phyloP scores from a whole-genome alignment of 2,888 invertebrate genomes.

The Agonopterix arenella region DNA sequence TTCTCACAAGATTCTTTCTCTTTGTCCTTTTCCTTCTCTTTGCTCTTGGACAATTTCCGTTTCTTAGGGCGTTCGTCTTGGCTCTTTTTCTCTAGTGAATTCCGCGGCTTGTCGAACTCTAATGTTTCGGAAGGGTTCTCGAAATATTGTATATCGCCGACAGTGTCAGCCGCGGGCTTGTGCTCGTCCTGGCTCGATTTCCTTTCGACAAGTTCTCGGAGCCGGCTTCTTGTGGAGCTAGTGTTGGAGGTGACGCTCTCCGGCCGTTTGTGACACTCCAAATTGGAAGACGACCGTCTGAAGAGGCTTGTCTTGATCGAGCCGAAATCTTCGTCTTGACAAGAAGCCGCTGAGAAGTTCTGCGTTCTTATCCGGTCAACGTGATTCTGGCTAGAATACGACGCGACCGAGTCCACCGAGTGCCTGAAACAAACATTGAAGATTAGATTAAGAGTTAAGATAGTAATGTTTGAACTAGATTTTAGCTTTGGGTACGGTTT shows the following conservation, averaged over 20 bases:
- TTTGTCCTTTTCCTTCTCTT: constrained; percentile 41
- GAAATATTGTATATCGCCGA: constrained; percentile 70
- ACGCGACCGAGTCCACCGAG: constrained; percentile 78
- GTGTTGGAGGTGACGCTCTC: constrained; percentile 69
- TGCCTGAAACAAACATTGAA: constrained; percentile 63
- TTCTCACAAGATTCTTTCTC: constrained; percentile 35
- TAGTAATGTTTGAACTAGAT: constrained; percentile 55
- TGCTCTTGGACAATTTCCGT: constrained; percentile 55
- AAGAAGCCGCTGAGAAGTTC: constrained; percentile 74
- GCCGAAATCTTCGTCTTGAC: constrained; percentile 72
- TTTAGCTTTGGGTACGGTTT: constrained; percentile 32
- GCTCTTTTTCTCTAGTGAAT: constrained; percentile 60
- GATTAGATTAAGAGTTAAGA: constrained; percentile 56
- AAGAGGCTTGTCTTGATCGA: constrained; percentile 72
- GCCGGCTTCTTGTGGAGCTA: constrained; percentile 73
- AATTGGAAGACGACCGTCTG: constrained; percentile 66
- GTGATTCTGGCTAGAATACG: constrained; percentile 78
- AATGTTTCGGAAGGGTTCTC: constrained; percentile 70
- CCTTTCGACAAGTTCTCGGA: constrained; percentile 72
- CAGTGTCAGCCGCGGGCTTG: constrained; percentile 65
- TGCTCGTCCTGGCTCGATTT: constrained; percentile 72
- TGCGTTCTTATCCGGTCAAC: constrained; percentile 76
- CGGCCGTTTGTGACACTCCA: constrained; percentile 57
- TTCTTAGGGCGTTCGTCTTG: constrained; percentile 67
- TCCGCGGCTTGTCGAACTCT: constrained; percentile 63